Percentiles rank a stretch among this genome's conserved stretches.
These are phyloP conservation scores for Dunckerocampus dactyliophorus DNA, from an alignment of 2,113 vertebrate genomes.

Conservation along the genomic window DNA sequence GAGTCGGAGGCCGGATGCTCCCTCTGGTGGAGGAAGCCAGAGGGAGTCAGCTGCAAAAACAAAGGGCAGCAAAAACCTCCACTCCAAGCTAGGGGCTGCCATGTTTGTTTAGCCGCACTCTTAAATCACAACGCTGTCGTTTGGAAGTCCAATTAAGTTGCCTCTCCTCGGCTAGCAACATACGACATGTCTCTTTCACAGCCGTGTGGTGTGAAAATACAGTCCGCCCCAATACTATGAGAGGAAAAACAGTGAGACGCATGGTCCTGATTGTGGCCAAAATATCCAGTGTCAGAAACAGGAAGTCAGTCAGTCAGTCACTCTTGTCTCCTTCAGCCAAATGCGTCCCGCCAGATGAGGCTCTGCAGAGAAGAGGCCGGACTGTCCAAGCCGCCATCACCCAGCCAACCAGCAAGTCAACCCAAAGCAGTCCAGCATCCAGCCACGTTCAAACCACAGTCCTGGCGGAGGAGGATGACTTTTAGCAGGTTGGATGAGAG, in stretches of 20 bases:
- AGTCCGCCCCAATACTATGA: constrained; percentile 41
- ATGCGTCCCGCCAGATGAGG: constrained; percentile 41
- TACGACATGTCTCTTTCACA: constrained; percentile 3
- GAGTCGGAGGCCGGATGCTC: too few relatives aligned
- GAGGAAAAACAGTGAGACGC: neutral
- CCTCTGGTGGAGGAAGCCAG: too few relatives aligned
- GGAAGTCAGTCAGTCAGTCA: constrained; percentile 8
- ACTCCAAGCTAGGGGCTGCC: too few relatives aligned
- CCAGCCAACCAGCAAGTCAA: constrained; percentile 21
- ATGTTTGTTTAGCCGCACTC: neutral
- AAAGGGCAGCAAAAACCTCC: too few relatives aligned
- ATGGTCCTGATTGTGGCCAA: too few relatives aligned
- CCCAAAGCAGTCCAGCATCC: constrained; percentile 21
- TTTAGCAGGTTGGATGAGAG: too few relatives aligned
- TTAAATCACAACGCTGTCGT: constrained; percentile 10
- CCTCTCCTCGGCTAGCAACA: constrained; percentile 16
- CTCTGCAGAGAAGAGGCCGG: constrained; percentile 34
- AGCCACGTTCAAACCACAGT: constrained; percentile 30
- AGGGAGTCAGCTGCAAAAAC: too few relatives aligned
- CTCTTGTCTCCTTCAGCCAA: constrained; percentile 27
- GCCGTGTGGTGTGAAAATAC: neutral
- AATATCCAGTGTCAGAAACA: constrained; percentile 13
- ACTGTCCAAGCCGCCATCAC: constrained; percentile 36
- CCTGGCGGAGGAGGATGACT: too few relatives aligned
- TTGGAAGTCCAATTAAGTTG: constrained; percentile 21